Conservation (phyloP, 2,797 vertebrate species). For the Dipus sagitta region DNA sequence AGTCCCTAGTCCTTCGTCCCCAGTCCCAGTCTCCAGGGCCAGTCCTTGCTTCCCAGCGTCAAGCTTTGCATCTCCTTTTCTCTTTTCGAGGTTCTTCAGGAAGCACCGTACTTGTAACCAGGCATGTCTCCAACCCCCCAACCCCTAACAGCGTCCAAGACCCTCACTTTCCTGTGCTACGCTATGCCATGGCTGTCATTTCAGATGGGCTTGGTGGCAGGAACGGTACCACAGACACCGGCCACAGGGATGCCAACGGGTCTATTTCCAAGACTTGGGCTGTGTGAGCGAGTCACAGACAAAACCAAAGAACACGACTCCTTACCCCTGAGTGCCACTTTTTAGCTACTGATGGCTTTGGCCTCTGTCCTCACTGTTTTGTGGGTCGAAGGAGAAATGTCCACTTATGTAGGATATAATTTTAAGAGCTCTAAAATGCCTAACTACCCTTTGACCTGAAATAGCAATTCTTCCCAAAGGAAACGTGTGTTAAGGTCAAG, state of each 20-base stretch:
- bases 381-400: conserved; percentile 77
- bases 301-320: conserved; percentile 76
- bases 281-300: conserved; percentile 59
- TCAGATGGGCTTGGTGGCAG: conserved; percentile 50
- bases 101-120: conserved; percentile 25
- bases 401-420: conserved; percentile 80
- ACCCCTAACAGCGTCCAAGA: background rate
- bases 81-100: background rate
- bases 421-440: conserved; percentile 70
- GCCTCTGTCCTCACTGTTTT: conserved; percentile 61
- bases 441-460: conserved; percentile 63
- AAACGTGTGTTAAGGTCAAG: conserved; percentile 40
- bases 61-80: background rate
- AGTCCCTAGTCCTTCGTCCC: too few species aligned
- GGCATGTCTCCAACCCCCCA: background rate
- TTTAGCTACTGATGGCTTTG: conserved; percentile 75
- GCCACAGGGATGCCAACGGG: conserved; percentile 9
- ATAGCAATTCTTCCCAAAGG: conserved; percentile 66
- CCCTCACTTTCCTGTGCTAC: fast-evolving
- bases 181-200: fast-evolving
- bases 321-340: conserved; percentile 63
- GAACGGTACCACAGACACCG: background rate
- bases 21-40: too few species aligned
- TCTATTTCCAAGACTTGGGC: conserved; percentile 70
- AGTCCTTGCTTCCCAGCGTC: too few species aligned